Conservation (phyloP, 2,797 vertebrate species). For the Anas capensis region DNA sequence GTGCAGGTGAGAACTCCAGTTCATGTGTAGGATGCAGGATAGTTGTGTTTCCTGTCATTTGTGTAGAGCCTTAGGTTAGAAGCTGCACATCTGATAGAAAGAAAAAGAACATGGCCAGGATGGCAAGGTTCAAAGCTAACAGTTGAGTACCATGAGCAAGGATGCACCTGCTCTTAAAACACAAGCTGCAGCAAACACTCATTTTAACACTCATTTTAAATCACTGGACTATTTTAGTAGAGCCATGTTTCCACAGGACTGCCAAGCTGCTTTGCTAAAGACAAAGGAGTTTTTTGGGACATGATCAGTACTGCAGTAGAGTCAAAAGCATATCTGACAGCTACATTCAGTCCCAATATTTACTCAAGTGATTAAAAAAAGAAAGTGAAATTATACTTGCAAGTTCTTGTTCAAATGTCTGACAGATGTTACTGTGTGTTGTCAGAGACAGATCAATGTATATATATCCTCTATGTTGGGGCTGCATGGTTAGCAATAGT, state of each 20-base stretch:
- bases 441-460: not conserved
- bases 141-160: constrained; percentile 19
- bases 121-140: not conserved
- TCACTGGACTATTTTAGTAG: not conserved
- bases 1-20: not conserved
- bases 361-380: not conserved
- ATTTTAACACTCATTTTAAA: not conserved
- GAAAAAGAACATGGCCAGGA: not conserved
- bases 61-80: not conserved
- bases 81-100: not conserved
- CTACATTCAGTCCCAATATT: not conserved
- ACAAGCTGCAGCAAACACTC: not conserved
- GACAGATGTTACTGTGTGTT: not conserved
- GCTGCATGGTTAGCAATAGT: not conserved
- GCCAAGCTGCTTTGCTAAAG: not conserved
- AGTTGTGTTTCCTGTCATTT: constrained; percentile 33
- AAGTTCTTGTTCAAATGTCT: not conserved
- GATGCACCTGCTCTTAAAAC: constrained; percentile 47
- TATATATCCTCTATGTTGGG: not conserved
- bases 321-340: not conserved
- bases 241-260: not conserved
- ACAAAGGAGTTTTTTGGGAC: not conserved
- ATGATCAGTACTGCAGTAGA: not conserved
- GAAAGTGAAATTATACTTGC: not conserved
- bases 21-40: not conserved